Evolutionary conservation across 2,797 vertebrate species (phyloP), one percentile per base, ranked within the genome.

Genomic region (Numenius phaeopus): DNA sequence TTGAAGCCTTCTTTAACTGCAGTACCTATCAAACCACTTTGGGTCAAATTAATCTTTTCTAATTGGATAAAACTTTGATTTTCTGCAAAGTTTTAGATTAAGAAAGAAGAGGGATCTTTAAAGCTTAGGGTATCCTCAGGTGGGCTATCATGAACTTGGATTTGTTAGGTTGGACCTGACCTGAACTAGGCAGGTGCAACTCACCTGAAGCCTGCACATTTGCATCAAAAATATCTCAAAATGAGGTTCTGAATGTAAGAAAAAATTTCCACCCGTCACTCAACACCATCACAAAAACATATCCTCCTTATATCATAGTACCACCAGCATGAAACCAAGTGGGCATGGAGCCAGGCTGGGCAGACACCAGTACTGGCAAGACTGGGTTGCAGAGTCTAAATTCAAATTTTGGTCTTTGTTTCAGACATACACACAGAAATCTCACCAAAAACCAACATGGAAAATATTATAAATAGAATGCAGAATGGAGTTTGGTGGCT

Each of bases 391-490:
- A 87, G 73, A 76, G 42, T 46, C 64, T 81, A 89, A 81, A 86
- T 54, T 83, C 65, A 94, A 81, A 78, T 70, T 70, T 81, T 88
- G 44, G 27, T 94, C 76, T 94, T 94, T 44, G 47, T 92, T 92
- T 92, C 90, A 96, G 87, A 88, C 83, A 73, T 32, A 81, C 17
- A 54, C 49, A 77, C 61, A 64, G 46, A 94, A 92, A 76, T 73
- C 42, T 87, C 72, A 81, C 40, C 2, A 88, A 94, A 85, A 84
- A 83, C 5, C 26, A 92, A 89, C 89, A 94, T 8, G 79, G 91
- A 96, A 96, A 95, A 90, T 76, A 83, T 83, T 94, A 93, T 89
- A 96, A 97, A 96, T 94, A 93, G 87, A 96, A 97, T 92, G 80
- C 61, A 87, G 78, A 96, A 89, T 46, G 23, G 77, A 89, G 70